phyloP scores from a whole-genome alignment of 2,113 vertebrate genomes.

The Columbina picui region DNA sequence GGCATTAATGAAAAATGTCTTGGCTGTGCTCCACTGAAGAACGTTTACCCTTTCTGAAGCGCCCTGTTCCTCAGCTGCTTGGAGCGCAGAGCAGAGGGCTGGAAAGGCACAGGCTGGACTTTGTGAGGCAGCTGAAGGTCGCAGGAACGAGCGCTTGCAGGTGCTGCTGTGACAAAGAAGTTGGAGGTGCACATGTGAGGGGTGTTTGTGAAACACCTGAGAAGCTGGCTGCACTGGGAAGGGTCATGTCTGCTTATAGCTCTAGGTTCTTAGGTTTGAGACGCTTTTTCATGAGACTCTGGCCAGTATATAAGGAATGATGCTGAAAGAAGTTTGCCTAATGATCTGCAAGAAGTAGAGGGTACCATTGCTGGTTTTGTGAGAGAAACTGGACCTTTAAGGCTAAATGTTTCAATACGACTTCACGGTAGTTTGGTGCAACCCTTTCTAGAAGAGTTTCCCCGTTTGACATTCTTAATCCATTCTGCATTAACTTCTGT shows the following conservation, averaged over 20 bases:
- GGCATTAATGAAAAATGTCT: not conserved
- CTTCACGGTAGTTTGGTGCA: not conserved
- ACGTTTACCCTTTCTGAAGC: not conserved
- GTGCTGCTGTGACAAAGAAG: not conserved
- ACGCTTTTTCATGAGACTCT: not conserved
- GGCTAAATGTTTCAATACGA: not conserved
- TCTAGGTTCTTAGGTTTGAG: not conserved
- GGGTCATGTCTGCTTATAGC: not conserved
- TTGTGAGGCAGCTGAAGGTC: not conserved
- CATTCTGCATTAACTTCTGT: not conserved
- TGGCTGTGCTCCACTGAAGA: not conserved
- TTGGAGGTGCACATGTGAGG: not conserved
- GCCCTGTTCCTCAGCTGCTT: not conserved
- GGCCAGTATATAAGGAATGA: not conserved
- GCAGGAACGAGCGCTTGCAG: not conserved
- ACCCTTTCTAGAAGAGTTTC: not conserved
- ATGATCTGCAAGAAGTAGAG: not conserved
- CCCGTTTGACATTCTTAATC: not conserved
- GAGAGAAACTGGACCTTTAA: not conserved
- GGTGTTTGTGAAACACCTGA: not conserved
- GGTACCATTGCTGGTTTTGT: accelerated
- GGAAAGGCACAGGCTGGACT: not conserved
- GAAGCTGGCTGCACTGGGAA: not conserved
- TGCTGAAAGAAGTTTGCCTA: not conserved
- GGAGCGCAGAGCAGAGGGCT: accelerated